A percentile compares a stretch with the other conserved stretches of the same genome.
phyloP scores from a whole-genome alignment of 1,140 invertebrate species.

The Teleopsis dalmanni region DNA sequence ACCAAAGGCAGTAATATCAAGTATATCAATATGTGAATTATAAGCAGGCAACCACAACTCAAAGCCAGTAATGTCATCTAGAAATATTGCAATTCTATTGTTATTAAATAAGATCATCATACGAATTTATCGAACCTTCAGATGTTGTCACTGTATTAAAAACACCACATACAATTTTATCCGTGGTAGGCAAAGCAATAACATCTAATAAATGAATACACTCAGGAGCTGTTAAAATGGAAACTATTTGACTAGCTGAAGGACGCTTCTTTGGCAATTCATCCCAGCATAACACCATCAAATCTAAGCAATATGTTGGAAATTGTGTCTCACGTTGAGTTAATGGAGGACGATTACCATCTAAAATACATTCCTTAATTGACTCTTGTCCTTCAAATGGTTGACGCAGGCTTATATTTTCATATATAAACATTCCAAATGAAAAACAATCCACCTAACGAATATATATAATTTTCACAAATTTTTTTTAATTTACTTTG shows the following conservation, averaged over 20 bases:
- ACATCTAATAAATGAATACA: conserved; percentile 84
- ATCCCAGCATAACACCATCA: conserved; percentile 94
- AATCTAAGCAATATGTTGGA: conserved; percentile 84
- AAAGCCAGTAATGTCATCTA: conserved; percentile 43
- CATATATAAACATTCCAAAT: conserved; percentile 99
- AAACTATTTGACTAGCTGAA: conserved; percentile 87
- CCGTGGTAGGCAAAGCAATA: conserved; percentile 55
- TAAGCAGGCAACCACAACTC: conserved; percentile 65
- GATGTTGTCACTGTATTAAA: conserved; percentile 15
- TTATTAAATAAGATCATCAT: not conserved
- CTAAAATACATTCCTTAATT: conserved; percentile 91
- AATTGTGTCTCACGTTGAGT: conserved; percentile 75
- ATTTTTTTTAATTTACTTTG: not conserved
- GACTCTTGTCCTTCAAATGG: conserved; percentile 93
- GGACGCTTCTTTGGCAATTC: conserved; percentile 77
- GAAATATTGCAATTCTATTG: not conserved
- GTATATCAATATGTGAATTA: conserved; percentile 62
- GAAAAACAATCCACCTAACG: conserved; percentile 91
- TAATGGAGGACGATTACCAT: conserved; percentile 83
- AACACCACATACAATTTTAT: conserved; percentile 49
- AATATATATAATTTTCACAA: not conserved
- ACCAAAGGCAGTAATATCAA: conserved; percentile 52
- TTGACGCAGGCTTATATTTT: conserved; percentile 84
- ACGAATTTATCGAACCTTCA: conserved; percentile 2
- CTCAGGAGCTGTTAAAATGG: conserved; percentile 85